phyloP scores from a whole-genome alignment of 2,113 vertebrate genomes.

The Oxyruncus cristatus region DNA sequence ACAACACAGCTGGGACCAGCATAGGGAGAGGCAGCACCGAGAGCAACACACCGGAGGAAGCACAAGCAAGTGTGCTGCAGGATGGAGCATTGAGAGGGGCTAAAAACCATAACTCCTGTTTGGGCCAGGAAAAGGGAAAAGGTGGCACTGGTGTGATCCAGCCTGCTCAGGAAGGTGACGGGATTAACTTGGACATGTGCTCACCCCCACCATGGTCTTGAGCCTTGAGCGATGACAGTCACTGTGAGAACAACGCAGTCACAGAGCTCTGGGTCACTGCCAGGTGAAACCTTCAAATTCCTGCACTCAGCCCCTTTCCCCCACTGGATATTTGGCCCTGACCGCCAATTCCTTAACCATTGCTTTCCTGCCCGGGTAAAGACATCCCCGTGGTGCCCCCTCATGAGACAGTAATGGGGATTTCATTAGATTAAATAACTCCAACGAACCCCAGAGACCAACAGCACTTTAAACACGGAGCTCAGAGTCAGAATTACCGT shows the following conservation, averaged over 20 bases:
- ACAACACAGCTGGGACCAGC: neutral
- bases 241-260: neutral
- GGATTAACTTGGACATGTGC: neutral
- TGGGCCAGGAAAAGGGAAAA: neutral
- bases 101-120: rapidly evolving
- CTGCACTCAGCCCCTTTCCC: neutral
- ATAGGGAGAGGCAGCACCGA: neutral
- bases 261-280: neutral
- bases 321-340: neutral
- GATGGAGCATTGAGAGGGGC: neutral
- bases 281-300: neutral
- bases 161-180: neutral
- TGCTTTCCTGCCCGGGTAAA: neutral
- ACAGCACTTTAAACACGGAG: constrained; percentile 42
- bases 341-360: neutral
- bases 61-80: neutral
- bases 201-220: rapidly evolving
- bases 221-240: neutral
- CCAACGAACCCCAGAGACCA: constrained; percentile 36
- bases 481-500: constrained; percentile 42
- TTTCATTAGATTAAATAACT: constrained; percentile 71
- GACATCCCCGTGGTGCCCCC: neutral
- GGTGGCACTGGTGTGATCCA: neutral
- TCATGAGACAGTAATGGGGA: constrained; percentile 45
- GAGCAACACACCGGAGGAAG: neutral